A percentile compares a stretch with the other conserved stretches of the same genome.
phyloP scores from a whole-genome alignment of 1,140 invertebrate species.

The Sarcophaga bullata region DNA sequence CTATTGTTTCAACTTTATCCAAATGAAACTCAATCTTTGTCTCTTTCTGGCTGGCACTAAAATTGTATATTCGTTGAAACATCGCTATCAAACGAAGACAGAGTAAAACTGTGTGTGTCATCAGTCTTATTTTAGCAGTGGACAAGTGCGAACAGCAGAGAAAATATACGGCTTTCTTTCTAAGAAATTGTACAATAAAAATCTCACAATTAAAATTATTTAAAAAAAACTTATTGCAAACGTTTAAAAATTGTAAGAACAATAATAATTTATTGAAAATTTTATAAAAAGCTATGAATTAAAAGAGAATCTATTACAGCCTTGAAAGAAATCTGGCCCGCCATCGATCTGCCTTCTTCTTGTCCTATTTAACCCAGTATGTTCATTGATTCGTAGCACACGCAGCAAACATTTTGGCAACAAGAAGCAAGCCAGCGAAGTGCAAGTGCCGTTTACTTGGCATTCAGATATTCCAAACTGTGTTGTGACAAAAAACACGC shows the following conservation, averaged over 20 bases:
- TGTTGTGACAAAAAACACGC: background rate
- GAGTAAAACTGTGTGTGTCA: background rate
- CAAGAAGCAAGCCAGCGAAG: background rate
- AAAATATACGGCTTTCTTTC: background rate
- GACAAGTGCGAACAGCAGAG: constrained; percentile 2
- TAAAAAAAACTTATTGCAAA: background rate
- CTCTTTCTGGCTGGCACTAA: too few relatives aligned
- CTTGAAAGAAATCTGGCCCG: background rate
- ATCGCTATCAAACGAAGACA: background rate
- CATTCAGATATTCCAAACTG: background rate
- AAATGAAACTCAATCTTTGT: too few relatives aligned
- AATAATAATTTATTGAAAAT: background rate
- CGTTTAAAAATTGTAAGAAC: background rate
- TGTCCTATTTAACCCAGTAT: constrained; percentile 41
- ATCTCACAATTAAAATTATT: background rate
- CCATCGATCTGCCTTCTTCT: constrained; percentile 48
- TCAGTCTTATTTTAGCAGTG: constrained; percentile 28
- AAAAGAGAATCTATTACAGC: background rate
- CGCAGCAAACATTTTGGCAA: background rate
- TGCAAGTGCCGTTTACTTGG: background rate
- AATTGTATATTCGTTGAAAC: too few relatives aligned
- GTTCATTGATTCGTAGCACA: constrained; percentile 18
- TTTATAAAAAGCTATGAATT: background rate
- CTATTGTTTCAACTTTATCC: too few relatives aligned
- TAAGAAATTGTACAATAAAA: background rate